Evolutionary conservation across 2,797 vertebrate species (phyloP), one percentile per base, ranked within the genome.

Genomic region (Hipposideros larvatus): DNA sequence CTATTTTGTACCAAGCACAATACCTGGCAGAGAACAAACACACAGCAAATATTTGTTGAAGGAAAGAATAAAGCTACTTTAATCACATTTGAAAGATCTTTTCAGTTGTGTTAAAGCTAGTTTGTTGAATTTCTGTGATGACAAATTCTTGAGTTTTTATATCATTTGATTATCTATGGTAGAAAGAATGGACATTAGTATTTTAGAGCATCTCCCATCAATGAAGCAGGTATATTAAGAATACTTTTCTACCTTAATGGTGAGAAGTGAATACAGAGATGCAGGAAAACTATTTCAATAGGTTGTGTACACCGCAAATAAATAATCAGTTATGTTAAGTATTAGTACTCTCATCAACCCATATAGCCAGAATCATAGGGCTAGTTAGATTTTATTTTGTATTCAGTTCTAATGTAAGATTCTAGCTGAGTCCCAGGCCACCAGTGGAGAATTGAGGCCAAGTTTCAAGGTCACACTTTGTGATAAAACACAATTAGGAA

Each of bases 101-200:
- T 55, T 90, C 43, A 71, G 6, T 68, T 84, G 51, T 51, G 10
- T 28, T 85, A 61, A 91, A 75, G 16, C 9, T 24, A 14, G 57
- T 66, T 63, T 77, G 48, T 63, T 84, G 21, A 41, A 37, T 85
- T 83, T 82, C 18, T 57, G 22, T 73, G 31, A 43, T 48, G 34
- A 91, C 31, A 78, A 68, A 68, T 89, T 55, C 48, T 91, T 90
- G 48, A 94, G 68, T 13, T 65, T 90, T 78, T 53, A 19, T n/a
- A 3, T 66, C 6, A n/a, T 74, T 84, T 90, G 46, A 82, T 77
- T 85, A 80, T 77, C 28, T 63, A 46, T 4, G 13, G 4, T 70
- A 61, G 34, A 22, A 74, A 84, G 7, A 77, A 55, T 66, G 65
- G 55, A 53, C 14, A 63, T 70, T 74, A 70, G 37, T 74, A 63